Evolutionary conservation across 2,113 vertebrate genomes (phyloP).

Genomic region (Clupea harengus): DNA sequence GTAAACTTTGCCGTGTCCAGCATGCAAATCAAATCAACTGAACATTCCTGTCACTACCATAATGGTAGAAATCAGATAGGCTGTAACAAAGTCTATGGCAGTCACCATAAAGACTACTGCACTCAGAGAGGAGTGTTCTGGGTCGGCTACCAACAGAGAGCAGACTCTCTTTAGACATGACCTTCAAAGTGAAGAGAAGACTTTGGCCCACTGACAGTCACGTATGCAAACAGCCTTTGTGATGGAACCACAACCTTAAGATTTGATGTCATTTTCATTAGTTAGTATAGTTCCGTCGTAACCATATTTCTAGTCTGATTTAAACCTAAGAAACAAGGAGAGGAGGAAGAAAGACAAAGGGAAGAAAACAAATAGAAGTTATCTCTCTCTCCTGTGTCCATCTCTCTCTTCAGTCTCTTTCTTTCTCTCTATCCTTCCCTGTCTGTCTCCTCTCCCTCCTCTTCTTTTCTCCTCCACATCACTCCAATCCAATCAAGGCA

Average conservation of each 20-base stretch:
- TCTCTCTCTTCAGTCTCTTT: not conserved
- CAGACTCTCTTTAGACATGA: not conserved
- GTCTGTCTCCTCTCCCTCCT: not conserved
- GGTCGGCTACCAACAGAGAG: not conserved
- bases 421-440: not conserved
- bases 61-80: not conserved
- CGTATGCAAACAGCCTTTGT: not conserved
- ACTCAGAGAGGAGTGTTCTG: not conserved
- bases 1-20: no score
- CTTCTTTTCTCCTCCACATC: conserved; percentile 29
- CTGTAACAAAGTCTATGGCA: not conserved
- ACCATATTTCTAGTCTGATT: not conserved
- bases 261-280: not conserved
- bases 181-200: not conserved
- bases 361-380: not conserved
- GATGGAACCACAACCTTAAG: not conserved
- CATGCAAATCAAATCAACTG: no score
- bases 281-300: not conserved
- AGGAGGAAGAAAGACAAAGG: not conserved
- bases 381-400: not conserved
- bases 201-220: not conserved
- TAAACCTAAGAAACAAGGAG: not conserved
- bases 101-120: not conserved
- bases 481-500: conserved; percentile 54
- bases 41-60: not conserved